Evolutionary conservation across 2,113 vertebrate genomes (phyloP), one percentile per base, ranked within the genome.

Genomic region (Lamprotornis superbus): DNA sequence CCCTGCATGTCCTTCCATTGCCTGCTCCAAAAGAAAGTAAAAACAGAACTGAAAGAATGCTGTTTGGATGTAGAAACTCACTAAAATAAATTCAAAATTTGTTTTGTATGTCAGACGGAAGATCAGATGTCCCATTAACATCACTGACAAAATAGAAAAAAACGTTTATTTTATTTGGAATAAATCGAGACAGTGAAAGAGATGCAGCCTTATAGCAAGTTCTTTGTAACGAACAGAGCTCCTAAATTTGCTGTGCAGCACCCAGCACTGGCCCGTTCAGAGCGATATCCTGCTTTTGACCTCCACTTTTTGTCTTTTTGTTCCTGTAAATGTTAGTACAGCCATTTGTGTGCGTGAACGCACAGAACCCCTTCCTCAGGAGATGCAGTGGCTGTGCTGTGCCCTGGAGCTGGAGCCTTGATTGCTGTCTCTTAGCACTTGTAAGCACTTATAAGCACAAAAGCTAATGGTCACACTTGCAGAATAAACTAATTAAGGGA

Each of bases 401-500:
- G 92, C 92, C 94, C 86, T 76, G 90, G 33, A 94, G 93, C 83
- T 17, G 24, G 64, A 90, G 94, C 16, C 80, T 71, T 90, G 95
- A 96, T 96, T 92, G 89, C 90, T 89, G 73, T 90, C 94, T 95
- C 76, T 96, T 96, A 95, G 90, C 96, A 95, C 94, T 96, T 97
- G 91, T 85, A 92, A 94, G 94, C 76, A 67, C 88, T 92, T 76
- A 47, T 24, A 94, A 95, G 93, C 37, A 96, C 95, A 93, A 96
- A 95, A 96, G 94, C 90, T 96, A 96, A 96, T 95, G 93, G 90
- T 96, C 92, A 95, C 96, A 96, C 93, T 94, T 95, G 80, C 83
- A 93, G 94, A 87, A 97, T 97, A 97, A 96, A 97, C 94, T 94
- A 94, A 97, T 97, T 97, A 96, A 95, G 82, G 75, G 75, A 57